Evolutionary conservation across 53 echinoderm and acorn worm species (phyloP).

Genomic region (Henricia sp.): DNA sequence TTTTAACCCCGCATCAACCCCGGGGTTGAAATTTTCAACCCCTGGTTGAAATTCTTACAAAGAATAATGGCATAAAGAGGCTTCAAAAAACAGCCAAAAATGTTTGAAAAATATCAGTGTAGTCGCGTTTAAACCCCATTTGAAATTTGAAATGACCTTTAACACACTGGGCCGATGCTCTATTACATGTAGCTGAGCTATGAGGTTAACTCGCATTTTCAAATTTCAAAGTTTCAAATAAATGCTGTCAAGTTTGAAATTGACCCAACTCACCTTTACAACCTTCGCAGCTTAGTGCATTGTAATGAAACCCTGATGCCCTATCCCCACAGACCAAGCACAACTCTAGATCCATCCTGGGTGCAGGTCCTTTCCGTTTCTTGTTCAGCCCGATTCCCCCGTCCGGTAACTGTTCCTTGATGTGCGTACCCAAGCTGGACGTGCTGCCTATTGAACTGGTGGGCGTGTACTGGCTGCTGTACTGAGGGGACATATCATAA

Average conservation of each 20-base stretch:
- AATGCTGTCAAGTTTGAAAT: background rate
- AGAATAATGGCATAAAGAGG: too few relatives aligned
- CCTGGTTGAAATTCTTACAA: too few relatives aligned
- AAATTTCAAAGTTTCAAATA: too few relatives aligned
- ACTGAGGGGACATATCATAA: slow-evolving; percentile 79
- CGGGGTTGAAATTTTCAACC: too few relatives aligned
- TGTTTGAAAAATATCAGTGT: too few relatives aligned
- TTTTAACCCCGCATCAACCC: too few relatives aligned
- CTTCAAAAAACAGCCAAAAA: too few relatives aligned
- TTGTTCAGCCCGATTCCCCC: slow-evolving; percentile 57
- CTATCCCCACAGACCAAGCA: slow-evolving; percentile 97
- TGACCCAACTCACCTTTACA: slow-evolving; percentile 83
- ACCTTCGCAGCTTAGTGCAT: slow-evolving; percentile 98
- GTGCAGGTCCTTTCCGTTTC: slow-evolving; percentile 97
- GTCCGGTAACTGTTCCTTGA: slow-evolving; percentile 40
- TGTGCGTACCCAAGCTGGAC: slow-evolving; percentile 44
- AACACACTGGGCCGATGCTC: too few relatives aligned
- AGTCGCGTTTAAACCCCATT: too few relatives aligned
- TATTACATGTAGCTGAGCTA: too few relatives aligned
- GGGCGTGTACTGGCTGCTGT: slow-evolving; percentile 61
- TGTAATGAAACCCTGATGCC: slow-evolving; percentile 99
- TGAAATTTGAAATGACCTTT: too few relatives aligned
- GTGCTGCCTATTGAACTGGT: slow-evolving; percentile 62
- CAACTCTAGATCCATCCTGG: slow-evolving; percentile 94
- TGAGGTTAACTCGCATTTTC: too few relatives aligned